A percentile compares a stretch with the other conserved stretches of the same genome.
Evolutionary conservation across 2,113 vertebrate genomes (phyloP).

Genomic region (Galbula dea): DNA sequence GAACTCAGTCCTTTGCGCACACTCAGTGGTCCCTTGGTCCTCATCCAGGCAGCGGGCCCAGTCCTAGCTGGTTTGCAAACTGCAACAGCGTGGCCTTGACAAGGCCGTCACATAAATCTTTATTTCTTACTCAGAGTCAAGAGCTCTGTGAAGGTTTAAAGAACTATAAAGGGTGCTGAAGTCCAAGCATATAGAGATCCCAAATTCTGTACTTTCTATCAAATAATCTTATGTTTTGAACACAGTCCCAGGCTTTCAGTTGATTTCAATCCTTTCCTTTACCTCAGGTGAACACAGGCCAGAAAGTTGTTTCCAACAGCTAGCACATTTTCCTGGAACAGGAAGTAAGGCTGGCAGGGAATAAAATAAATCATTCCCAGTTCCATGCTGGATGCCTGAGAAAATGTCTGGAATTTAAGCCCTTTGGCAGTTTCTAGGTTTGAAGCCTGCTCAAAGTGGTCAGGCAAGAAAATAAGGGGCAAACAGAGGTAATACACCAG

Average conservation of each 20-base stretch:
- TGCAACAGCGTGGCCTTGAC: too few species aligned
- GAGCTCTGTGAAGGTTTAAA: not conserved
- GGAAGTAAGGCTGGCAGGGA: not conserved
- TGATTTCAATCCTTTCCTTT: not conserved
- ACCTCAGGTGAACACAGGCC: not conserved
- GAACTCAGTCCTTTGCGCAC: too few species aligned
- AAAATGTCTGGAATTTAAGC: slow-evolving; percentile 40
- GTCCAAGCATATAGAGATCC: not conserved
- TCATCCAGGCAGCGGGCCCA: too few species aligned
- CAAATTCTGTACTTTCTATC: not conserved
- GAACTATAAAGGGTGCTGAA: not conserved
- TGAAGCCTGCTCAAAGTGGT: not conserved
- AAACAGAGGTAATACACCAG: not conserved
- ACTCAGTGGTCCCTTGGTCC: too few species aligned
- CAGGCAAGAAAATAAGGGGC: not conserved
- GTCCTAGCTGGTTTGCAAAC: too few species aligned
- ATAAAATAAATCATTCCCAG: not conserved
- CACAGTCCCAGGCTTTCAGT: not conserved
- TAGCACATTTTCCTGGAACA: slow-evolving; percentile 30
- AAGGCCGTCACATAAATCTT: too few species aligned
- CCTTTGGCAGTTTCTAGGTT: not conserved
- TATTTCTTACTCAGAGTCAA: not conserved
- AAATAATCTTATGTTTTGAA: not conserved
- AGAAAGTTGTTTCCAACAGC: not conserved
- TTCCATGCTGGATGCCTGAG: not conserved